phyloP scores from a whole-genome alignment of 2,888 invertebrate species.

The Cryptophagus acutangulus region DNA sequence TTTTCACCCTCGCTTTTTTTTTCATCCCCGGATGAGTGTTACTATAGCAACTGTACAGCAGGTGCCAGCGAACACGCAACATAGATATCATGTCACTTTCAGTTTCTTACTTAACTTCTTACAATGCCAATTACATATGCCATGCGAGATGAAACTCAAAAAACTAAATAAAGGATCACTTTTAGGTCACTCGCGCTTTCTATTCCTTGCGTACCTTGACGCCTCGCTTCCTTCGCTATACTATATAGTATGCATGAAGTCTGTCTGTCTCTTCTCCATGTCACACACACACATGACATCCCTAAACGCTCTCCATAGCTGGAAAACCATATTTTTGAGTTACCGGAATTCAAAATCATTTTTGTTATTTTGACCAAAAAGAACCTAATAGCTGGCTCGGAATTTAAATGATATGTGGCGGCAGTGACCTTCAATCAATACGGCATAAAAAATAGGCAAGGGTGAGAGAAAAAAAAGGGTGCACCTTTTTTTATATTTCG shows the following conservation, averaged over 20 bases:
- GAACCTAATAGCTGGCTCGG: no score
- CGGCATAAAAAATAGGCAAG: conserved; percentile 30
- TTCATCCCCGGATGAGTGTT: conserved; percentile 57
- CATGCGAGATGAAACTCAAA: neutral
- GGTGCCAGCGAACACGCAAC: conserved; percentile 51
- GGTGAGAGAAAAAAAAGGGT: conserved; percentile 27
- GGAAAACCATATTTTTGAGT: no score
- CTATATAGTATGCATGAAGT: no score
- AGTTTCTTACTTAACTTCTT: conserved; percentile 42
- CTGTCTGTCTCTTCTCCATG: no score
- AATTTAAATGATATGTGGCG: no score
- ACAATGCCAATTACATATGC: conserved; percentile 33
- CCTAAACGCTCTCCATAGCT: no score
- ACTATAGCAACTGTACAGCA: conserved; percentile 60
- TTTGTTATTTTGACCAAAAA: no score
- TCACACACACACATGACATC: no score
- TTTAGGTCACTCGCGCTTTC: neutral
- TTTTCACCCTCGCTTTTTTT: conserved; percentile 55
- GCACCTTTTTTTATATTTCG: conserved; percentile 26
- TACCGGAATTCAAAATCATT: no score
- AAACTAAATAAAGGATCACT: neutral
- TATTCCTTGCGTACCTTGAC: neutral
- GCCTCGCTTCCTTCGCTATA: neutral
- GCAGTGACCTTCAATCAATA: conserved; percentile 35
- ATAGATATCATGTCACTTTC: conserved; percentile 47